Percentiles rank a stretch among this genome's conserved stretches.
Conservation (phyloP, 1,140 invertebrate genomes). For the Drosophila equinoxialis region DNA sequence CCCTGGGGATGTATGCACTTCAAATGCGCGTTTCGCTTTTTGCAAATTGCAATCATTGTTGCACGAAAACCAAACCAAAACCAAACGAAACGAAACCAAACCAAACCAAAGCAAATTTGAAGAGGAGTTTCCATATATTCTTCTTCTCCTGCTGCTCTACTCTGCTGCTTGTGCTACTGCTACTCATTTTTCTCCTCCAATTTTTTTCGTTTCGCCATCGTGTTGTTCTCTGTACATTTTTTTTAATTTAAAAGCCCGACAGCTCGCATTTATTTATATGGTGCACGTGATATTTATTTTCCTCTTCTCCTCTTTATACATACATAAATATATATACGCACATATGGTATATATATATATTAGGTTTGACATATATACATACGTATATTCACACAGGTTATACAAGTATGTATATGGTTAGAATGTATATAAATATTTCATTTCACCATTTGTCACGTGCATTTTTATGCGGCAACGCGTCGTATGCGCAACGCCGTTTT, state of each 20-base stretch:
- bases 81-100: conserved; percentile 31
- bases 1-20: conserved; percentile 41
- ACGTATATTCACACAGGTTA: conserved; percentile 5
- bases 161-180: conserved; percentile 5
- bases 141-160: conserved; percentile 15
- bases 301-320: conserved; percentile 19
- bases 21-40: conserved; percentile 69
- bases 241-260: conserved; percentile 78
- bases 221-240: conserved; percentile 48
- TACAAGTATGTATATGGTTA: conserved; percentile 27
- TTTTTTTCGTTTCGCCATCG: conserved; percentile 21
- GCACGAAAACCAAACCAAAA: conserved; percentile 36
- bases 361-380: not conserved
- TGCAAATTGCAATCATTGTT: conserved; percentile 76
- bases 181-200: conserved; percentile 39
- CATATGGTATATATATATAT: not conserved
- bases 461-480: conserved; percentile 74
- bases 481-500: conserved; percentile 59
- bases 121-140: conserved; percentile 27
- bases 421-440: conserved; percentile 72
- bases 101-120: conserved; percentile 31
- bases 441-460: conserved; percentile 78
- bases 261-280: conserved; percentile 71
- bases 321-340: conserved; percentile 4
- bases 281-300: conserved; percentile 73